These are phyloP conservation scores for Sylvietta virens DNA, from an alignment of 2,113 vertebrate genomes.

Conservation along the genomic window DNA sequence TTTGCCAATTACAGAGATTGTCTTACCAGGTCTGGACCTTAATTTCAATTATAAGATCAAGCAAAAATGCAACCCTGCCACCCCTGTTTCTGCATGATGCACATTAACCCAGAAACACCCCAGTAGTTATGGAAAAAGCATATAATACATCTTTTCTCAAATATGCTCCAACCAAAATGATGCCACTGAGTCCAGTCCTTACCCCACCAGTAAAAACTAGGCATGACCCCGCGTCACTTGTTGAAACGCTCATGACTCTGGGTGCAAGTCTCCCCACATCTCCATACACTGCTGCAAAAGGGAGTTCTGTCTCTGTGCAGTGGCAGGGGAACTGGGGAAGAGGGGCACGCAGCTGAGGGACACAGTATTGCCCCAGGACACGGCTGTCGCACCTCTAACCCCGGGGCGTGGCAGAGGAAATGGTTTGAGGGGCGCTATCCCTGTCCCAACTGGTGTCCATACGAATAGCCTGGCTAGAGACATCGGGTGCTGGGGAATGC, in stretches of 20 bases:
- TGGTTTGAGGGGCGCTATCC: neutral
- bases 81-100: neutral
- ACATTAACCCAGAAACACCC: neutral
- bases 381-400: neutral
- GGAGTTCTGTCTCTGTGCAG: neutral
- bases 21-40: neutral
- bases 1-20: neutral
- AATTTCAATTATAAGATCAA: neutral
- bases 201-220: neutral
- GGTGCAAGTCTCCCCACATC: neutral
- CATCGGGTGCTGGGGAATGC: neutral
- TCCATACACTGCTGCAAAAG: neutral
- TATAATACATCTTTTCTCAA: neutral
- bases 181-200: neutral
- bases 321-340: neutral
- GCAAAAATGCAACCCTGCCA: neutral
- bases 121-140: neutral
- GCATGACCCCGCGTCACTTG: accelerated
- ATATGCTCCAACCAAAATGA: neutral
- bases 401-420: neutral
- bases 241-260: accelerated
- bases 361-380: neutral
- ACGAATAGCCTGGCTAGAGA: neutral
- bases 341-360: accelerated
- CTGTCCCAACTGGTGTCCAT: neutral